Evolutionary conservation across 1,140 invertebrate species (phyloP).

Genomic region (Drosophila sulfurigaster): DNA sequence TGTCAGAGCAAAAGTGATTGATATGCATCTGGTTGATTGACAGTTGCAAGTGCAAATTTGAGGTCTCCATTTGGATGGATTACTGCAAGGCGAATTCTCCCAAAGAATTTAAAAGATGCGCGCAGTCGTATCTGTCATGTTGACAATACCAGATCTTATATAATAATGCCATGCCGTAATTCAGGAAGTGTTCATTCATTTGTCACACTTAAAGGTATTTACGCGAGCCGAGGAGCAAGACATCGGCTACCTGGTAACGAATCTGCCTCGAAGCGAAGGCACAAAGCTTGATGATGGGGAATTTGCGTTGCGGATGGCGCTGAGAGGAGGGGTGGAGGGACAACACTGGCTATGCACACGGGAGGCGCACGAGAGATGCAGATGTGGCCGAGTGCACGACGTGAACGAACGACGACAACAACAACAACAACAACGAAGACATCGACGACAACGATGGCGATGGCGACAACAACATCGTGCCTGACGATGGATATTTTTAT

Average conservation of each 20-base stretch:
- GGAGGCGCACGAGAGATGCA: constrained; percentile 45
- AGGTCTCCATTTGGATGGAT: constrained; percentile 16
- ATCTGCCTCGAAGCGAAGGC: constrained; percentile 19
- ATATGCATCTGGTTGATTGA: constrained; percentile 37
- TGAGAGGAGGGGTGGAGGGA: not conserved
- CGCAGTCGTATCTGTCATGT: constrained; percentile 36
- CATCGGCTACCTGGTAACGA: constrained; percentile 55
- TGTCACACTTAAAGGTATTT: constrained; percentile 63
- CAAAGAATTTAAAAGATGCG: constrained; percentile 3
- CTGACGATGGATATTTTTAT: constrained; percentile 82
- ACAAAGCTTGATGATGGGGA: constrained; percentile 14
- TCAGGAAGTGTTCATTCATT: constrained; percentile 82
- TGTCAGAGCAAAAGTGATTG: constrained; percentile 9
- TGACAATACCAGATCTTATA: constrained; percentile 49
- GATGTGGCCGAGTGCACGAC: constrained; percentile 37
- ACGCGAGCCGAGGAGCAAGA: constrained; percentile 36
- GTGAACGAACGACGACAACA: constrained; percentile 31
- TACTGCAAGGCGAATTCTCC: constrained; percentile 21
- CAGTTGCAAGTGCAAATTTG: constrained; percentile 57
- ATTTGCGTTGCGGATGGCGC: constrained; percentile 1
- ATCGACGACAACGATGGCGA: constrained; percentile 15
- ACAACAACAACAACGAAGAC: constrained; percentile 37
- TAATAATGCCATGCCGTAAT: constrained; percentile 63
- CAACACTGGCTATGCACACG: constrained; percentile 25
- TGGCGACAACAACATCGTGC: constrained; percentile 43